These are phyloP conservation scores for Melopsittacus undulatus DNA, from an alignment of 2,797 vertebrate species.

Conservation along the genomic window DNA sequence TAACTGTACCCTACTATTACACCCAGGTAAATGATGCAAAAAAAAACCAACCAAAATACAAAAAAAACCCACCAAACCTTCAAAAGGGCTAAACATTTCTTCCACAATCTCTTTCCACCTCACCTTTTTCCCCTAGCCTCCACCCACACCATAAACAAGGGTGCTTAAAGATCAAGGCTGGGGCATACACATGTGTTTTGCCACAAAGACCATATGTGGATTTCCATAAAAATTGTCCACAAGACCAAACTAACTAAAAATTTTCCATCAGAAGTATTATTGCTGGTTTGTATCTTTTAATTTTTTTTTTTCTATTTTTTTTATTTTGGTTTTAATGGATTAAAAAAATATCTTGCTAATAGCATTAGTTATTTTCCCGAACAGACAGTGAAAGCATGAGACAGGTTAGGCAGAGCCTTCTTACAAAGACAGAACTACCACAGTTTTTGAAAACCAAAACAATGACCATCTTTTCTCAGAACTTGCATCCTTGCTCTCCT, in stretches of 20 bases:
- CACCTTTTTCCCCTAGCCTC: not conserved
- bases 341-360: not conserved
- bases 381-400: not conserved
- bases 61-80: not conserved
- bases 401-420: not conserved
- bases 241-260: not conserved
- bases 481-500: not conserved
- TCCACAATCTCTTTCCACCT: not conserved
- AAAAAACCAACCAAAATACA: not conserved
- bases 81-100: not conserved
- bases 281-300: not conserved
- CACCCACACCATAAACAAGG: not conserved
- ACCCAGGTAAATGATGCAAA: not conserved
- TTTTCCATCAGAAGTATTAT: not conserved
- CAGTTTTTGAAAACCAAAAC: not conserved
- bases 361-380: not conserved
- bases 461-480: not conserved
- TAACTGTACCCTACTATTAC: not conserved
- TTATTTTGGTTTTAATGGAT: not conserved
- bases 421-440: not conserved
- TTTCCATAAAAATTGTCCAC: not conserved
- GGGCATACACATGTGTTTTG: not conserved
- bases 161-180: not conserved
- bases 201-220: fast-evolving
- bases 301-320: not conserved